A percentile compares a stretch with the other conserved stretches of the same genome.
phyloP scores from a whole-genome alignment of 2,888 invertebrate genomes.

The Troides helena region DNA sequence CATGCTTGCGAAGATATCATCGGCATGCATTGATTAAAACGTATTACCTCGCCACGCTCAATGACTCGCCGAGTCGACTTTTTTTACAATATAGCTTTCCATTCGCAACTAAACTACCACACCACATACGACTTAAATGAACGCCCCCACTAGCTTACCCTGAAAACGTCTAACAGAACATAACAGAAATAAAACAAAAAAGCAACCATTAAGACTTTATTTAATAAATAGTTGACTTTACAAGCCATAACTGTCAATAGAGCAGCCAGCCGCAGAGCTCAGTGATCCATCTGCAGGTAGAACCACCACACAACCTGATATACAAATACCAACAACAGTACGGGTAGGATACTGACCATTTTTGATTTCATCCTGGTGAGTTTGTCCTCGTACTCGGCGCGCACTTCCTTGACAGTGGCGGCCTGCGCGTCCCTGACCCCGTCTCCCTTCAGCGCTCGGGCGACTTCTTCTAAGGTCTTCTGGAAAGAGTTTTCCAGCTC shows the following conservation, averaged over 20 bases:
- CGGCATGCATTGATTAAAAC: conserved; percentile 41
- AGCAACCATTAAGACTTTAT: conserved; percentile 61
- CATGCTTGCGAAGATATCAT: conserved; percentile 37
- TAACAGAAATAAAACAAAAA: conserved; percentile 67
- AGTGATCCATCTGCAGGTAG: conserved; percentile 65
- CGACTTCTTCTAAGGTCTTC: conserved; percentile 60
- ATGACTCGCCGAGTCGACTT: conserved; percentile 2
- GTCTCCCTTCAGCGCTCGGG: conserved; percentile 52
- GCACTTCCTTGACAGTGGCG: conserved; percentile 75
- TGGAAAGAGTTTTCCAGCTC: conserved; percentile 68
- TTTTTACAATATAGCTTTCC: conserved; percentile 29
- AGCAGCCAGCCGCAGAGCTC: conserved; percentile 52
- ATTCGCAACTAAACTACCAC: conserved; percentile 42
- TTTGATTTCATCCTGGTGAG: conserved; percentile 88
- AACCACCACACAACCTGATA: conserved; percentile 77
- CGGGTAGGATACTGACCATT: conserved; percentile 85
- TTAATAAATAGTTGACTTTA: conserved; percentile 47
- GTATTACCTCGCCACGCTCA: conserved; percentile 56
- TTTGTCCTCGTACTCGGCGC: conserved; percentile 86
- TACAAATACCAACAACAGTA: conserved; percentile 69
- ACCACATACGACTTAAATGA: conserved; percentile 49
- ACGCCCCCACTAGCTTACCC: conserved; percentile 43
- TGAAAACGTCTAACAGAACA: conserved; percentile 23
- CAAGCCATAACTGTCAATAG: conserved; percentile 48
- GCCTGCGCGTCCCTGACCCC: conserved; percentile 53